These are phyloP conservation scores for Desoria tigrina DNA, from an alignment of 2,888 invertebrate species.

Conservation along the genomic window DNA sequence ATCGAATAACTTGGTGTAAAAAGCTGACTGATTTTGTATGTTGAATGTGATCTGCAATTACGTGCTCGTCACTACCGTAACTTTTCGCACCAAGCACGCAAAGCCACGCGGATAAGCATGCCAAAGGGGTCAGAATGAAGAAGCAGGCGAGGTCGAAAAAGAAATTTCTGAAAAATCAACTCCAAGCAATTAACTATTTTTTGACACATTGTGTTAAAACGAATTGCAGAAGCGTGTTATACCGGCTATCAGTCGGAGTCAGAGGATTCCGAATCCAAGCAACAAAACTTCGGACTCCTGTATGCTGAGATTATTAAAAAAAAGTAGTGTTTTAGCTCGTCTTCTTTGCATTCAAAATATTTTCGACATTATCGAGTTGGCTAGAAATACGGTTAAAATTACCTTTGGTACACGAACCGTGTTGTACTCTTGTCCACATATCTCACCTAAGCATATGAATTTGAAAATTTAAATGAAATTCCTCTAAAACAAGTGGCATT, in stretches of 20 bases:
- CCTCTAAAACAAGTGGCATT: too few species aligned
- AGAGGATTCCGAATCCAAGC: constrained; percentile 49
- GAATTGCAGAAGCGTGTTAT: not conserved
- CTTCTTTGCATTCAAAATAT: too few species aligned
- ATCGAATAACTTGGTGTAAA: not conserved
- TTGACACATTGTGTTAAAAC: too few species aligned
- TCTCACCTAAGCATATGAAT: constrained; percentile 22
- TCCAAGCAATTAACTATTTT: not conserved
- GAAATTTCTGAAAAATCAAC: constrained; percentile 54
- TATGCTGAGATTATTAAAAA: too few species aligned
- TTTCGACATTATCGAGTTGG: too few species aligned
- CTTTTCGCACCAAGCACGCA: constrained; percentile 56
- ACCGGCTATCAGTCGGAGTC: constrained; percentile 45
- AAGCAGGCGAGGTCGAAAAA: constrained; percentile 58
- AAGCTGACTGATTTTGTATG: too few species aligned
- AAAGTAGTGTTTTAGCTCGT: too few species aligned
- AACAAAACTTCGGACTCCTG: constrained; percentile 39
- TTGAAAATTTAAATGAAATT: too few species aligned
- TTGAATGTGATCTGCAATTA: not conserved
- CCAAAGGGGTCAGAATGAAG: constrained; percentile 58
- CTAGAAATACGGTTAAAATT: not conserved
- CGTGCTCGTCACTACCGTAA: constrained; percentile 36
- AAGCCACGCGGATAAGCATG: constrained; percentile 56
- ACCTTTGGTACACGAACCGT: constrained; percentile 49
- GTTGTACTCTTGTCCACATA: constrained; percentile 42